Evolutionary conservation across 1,140 invertebrate genomes (phyloP), one percentile per base, ranked within the genome.

Genomic region (Ylistrum balloti): DNA sequence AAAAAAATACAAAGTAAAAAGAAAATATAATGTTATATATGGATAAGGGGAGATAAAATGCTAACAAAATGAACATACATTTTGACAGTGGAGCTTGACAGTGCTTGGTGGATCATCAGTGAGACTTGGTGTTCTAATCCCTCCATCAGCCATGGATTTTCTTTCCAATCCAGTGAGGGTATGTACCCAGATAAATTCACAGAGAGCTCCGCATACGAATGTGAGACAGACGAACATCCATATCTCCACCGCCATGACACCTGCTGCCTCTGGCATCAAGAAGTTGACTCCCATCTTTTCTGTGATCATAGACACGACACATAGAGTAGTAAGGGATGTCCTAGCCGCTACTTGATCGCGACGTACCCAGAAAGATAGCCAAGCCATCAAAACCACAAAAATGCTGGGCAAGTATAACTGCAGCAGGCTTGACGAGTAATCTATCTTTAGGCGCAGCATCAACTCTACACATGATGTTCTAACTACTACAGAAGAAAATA

Each of bases 291-390:
- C 22, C 38, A 10, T 87, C 1, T 48, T 87, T 32, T 38, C 28
- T 13, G 33, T 86, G n/a, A 38, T 88, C n/a, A 35, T 33, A 33
- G 33, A 88, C 13, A 86, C 87, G 13, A 38, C 89, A 33, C 41
- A 87, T n/a, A 33, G 35, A 41, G 28, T 32, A 33, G 45, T 87
- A 35, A 85, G 33, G 86, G 87, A 88, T 87, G 35, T 38, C 86
- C 86, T 86, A n/a, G 86, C 86, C 86, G 35, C 33, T 22, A 86
- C 35, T 2, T 33, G 20, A n/a, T 86, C 86, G 22, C 86, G 11
- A n/a, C 35, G 33, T 22, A 86, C 22, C 86, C 86, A 86, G 86
- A 86, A 86, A 10, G 86, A 86, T n/a, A 86, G 33, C 86, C 86
- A 86, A 0, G 86, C 33, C 86, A 86, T 86, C 0, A 86, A 5